Percentiles rank a stretch among this genome's conserved stretches.
phyloP scores from a whole-genome alignment of 37 sponge, comb jelly and placozoan species.

The Spongilla lacustris region DNA sequence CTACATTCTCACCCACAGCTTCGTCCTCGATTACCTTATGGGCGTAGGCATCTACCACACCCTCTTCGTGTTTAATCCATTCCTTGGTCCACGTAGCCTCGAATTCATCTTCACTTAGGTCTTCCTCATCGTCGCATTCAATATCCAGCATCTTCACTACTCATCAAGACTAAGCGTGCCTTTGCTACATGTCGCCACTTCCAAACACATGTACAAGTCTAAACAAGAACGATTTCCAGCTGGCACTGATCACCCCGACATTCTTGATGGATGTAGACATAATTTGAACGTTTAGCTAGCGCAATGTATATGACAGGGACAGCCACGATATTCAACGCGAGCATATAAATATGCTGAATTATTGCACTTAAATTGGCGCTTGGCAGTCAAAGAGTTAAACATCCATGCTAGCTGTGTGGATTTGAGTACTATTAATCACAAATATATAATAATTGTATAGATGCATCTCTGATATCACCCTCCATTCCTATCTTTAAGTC shows the following conservation, averaged over 20 bases:
- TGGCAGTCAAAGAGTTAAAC: not conserved
- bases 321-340: not conserved
- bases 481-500: too few relatives aligned
- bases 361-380: not conserved
- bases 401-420: too few relatives aligned
- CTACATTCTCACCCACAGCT: not conserved
- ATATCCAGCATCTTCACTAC: not conserved
- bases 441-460: too few relatives aligned
- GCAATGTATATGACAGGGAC: too few relatives aligned
- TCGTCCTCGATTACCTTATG: not conserved
- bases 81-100: not conserved
- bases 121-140: not conserved
- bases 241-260: not conserved
- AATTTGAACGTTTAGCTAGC: not conserved
- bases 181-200: not conserved
- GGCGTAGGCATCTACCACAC: not conserved
- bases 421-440: too few relatives aligned
- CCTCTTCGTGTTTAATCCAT: not conserved
- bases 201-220: not conserved
- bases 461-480: too few relatives aligned
- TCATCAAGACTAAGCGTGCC: not conserved
- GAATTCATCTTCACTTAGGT: not conserved
- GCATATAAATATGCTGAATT: not conserved
- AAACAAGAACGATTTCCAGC: conserved; percentile 1
- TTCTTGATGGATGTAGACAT: not conserved